Evolutionary conservation across 2,888 invertebrate genomes (phyloP).

Genomic region (Eupithecia inturbata): DNA sequence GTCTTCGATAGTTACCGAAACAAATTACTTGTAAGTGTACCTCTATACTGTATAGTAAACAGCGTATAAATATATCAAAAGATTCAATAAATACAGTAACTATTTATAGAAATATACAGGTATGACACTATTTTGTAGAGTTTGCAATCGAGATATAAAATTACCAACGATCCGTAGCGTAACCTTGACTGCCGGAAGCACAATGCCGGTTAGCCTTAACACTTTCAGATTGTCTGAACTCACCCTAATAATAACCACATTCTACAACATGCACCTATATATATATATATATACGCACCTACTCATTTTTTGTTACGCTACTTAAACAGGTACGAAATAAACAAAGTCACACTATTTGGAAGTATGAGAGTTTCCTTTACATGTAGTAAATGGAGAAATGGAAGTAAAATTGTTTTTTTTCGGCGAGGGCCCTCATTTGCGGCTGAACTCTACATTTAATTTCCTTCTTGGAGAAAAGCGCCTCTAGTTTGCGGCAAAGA

Average conservation of each 20-base stretch:
- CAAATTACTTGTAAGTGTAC: neutral
- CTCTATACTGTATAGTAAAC: too few species aligned
- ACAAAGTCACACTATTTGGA: neutral
- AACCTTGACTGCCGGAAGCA: constrained; percentile 78
- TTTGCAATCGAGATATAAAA: constrained; percentile 18
- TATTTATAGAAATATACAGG: neutral
- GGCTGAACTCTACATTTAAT: neutral
- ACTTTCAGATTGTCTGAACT: constrained; percentile 64
- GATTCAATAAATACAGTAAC: neutral
- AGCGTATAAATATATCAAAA: neutral
- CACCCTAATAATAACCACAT: constrained; percentile 52
- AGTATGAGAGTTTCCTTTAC: neutral
- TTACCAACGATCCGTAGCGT: constrained; percentile 34
- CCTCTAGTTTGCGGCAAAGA: too few species aligned
- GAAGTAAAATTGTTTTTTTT: neutral
- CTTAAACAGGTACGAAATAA: neutral
- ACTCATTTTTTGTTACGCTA: too few species aligned
- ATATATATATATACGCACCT: too few species aligned
- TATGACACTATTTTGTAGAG: constrained; percentile 4
- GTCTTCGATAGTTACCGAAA: neutral
- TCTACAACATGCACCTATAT: constrained; percentile 31
- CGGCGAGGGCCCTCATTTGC: neutral
- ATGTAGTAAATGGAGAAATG: neutral
- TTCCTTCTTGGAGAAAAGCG: too few species aligned
- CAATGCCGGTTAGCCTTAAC: constrained; percentile 69